phyloP scores from a whole-genome alignment of 2,113 vertebrate species.

The Procavia capensis region DNA sequence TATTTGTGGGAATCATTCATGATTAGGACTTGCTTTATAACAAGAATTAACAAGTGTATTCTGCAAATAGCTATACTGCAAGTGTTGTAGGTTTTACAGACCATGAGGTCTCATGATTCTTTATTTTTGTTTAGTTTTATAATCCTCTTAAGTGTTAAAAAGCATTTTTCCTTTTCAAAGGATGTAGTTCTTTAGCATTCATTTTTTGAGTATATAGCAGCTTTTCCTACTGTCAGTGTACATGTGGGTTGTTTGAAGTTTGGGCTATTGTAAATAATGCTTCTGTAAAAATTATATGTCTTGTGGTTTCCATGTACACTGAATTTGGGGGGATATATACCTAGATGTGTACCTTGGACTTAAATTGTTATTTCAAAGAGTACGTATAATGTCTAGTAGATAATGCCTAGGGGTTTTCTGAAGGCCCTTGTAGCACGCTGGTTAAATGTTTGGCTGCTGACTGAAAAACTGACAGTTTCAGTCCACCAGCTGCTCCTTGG shows the following conservation, averaged over 20 bases:
- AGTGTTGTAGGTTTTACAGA: background rate
- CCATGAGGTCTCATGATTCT: background rate
- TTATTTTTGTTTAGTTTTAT: background rate
- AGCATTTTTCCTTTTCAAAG: background rate
- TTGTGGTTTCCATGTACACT: background rate
- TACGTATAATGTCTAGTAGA: background rate
- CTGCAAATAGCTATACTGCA: background rate
- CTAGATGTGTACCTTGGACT: background rate
- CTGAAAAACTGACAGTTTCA: no score
- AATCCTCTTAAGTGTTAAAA: background rate
- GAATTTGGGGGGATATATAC: background rate
- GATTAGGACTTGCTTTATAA: background rate
- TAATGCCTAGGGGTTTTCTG: no score
- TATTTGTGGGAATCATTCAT: background rate
- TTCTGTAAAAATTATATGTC: background rate
- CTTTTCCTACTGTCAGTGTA: background rate
- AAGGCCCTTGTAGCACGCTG: no score
- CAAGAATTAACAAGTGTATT: background rate
- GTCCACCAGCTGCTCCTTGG: no score
- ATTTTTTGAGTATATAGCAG: background rate
- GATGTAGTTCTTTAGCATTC: background rate
- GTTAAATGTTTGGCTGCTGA: no score
- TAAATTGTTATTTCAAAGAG: background rate
- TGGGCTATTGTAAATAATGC: background rate
- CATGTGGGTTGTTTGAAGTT: background rate